phyloP scores from a whole-genome alignment of 2,797 vertebrate genomes.

The Oophaga sylvatica region DNA sequence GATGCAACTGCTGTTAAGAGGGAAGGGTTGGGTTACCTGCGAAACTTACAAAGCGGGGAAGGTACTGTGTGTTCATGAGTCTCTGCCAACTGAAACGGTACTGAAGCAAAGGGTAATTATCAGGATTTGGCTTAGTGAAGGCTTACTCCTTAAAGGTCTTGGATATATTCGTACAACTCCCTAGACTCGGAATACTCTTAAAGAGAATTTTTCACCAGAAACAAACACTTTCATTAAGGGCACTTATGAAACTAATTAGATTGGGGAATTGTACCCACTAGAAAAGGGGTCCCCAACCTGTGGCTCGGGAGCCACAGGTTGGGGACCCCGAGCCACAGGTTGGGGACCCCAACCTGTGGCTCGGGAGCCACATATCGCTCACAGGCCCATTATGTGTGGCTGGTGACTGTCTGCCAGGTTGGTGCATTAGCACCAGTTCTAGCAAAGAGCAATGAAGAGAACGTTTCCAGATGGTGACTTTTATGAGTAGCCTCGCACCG shows the following conservation, averaged over 20 bases:
- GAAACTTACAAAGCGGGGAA: constrained; percentile 70
- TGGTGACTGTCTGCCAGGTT: too few relatives aligned
- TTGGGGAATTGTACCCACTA: neutral
- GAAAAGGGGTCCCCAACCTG: too few relatives aligned
- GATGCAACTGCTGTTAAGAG: constrained; percentile 73
- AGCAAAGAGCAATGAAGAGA: too few relatives aligned
- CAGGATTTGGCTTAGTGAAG: constrained; percentile 59
- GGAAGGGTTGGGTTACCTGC: constrained; percentile 75
- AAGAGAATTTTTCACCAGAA: neutral
- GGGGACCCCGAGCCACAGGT: too few relatives aligned
- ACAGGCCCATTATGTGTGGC: too few relatives aligned
- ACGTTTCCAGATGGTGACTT: too few relatives aligned
- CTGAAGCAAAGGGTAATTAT: constrained; percentile 70
- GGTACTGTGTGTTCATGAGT: constrained; percentile 68
- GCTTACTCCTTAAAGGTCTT: neutral
- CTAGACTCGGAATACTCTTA: neutral
- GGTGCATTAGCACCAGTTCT: too few relatives aligned
- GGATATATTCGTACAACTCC: constrained; percentile 9
- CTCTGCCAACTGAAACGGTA: constrained; percentile 71
- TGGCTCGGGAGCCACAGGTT: too few relatives aligned
- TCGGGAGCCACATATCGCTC: too few relatives aligned
- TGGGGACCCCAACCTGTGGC: too few relatives aligned
- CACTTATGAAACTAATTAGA: neutral
- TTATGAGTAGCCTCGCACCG: too few relatives aligned
- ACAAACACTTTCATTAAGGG: neutral